Conservation (phyloP, 2,888 invertebrate species). For the Uropetala carovei region DNA sequence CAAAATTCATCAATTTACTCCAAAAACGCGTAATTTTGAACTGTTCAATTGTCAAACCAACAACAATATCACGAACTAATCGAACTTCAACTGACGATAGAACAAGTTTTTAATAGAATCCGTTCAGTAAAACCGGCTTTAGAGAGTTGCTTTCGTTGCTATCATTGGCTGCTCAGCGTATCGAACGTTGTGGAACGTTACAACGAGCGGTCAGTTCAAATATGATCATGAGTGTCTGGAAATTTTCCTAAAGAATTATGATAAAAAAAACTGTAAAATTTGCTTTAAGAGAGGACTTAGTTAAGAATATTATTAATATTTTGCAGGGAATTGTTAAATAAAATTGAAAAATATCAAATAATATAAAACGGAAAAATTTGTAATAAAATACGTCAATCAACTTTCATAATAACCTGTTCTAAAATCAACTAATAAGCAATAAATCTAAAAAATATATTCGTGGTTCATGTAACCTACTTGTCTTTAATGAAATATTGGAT, state of each 20-base stretch:
- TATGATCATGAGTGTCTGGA: neutral
- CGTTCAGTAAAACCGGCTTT: constrained; percentile 46
- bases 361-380: too few relatives aligned
- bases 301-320: too few relatives aligned
- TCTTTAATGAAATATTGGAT: too few relatives aligned
- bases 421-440: too few relatives aligned
- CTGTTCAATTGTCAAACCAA: neutral
- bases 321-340: too few relatives aligned
- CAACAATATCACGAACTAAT: neutral
- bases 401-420: too few relatives aligned
- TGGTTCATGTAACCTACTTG: too few relatives aligned
- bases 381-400: too few relatives aligned
- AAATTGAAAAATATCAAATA: too few relatives aligned
- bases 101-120: neutral
- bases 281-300: too few relatives aligned
- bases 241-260: neutral
- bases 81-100: neutral
- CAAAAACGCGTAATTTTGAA: neutral
- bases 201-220: constrained; percentile 1
- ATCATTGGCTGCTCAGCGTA: constrained; percentile 32
- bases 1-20: neutral
- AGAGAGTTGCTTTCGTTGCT: constrained; percentile 3
- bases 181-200: constrained; percentile 31
- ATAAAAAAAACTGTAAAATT: too few relatives aligned
- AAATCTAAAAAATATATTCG: too few relatives aligned